Percentiles rank a stretch among this genome's conserved stretches.
Conservation (phyloP, 2,888 invertebrate genomes). For the Cantharis rufa region DNA sequence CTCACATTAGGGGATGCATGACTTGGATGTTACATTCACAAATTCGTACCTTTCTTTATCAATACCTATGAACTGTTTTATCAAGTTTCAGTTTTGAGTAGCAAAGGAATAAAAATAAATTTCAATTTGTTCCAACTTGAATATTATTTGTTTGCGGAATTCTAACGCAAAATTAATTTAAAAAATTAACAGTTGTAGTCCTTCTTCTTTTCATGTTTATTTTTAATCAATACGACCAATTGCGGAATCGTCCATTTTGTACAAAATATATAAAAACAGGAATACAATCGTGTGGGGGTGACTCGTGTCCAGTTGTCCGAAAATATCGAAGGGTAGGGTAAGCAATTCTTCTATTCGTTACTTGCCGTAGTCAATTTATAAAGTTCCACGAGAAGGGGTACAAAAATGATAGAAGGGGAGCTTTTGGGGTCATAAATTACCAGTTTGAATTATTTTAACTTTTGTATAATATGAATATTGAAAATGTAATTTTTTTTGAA, state of each 20-base stretch:
- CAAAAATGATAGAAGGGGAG: neutral
- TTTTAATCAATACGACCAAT: neutral
- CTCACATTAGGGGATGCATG: neutral
- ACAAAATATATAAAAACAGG: neutral
- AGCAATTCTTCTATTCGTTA: conserved; percentile 39
- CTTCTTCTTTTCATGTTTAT: neutral
- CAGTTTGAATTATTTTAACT: neutral
- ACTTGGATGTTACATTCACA: neutral
- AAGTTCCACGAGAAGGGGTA: conserved; percentile 7
- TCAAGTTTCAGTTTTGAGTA: neutral
- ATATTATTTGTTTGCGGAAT: neutral
- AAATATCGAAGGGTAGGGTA: conserved; percentile 38
- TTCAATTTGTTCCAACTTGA: neutral
- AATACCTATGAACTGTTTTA: neutral
- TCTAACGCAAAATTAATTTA: neutral
- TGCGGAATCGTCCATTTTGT: conserved; percentile 1
- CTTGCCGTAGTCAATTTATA: conserved; percentile 36
- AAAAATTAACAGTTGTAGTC: neutral
- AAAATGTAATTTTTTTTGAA: neutral
- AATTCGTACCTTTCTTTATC: neutral
- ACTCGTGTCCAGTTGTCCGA: conserved; percentile 45
- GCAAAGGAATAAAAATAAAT: neutral
- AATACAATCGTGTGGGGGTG: conserved; percentile 1
- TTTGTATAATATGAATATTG: neutral
- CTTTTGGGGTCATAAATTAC: neutral